Evolutionary conservation across 1,140 invertebrate species (phyloP), one percentile per base, ranked within the genome.

Genomic region (Stenopsyche tienmushanensis): DNA sequence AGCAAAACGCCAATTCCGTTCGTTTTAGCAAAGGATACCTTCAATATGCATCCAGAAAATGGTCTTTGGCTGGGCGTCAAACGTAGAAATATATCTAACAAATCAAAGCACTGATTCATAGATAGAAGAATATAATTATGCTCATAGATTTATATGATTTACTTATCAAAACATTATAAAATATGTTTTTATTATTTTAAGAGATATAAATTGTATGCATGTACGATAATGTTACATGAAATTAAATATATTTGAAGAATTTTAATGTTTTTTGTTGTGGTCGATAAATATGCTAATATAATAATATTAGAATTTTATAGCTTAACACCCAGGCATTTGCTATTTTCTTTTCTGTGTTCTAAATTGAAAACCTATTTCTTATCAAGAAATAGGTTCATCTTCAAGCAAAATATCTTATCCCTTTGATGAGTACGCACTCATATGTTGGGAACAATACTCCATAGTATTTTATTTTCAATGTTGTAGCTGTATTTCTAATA

Each of bases 31-130:
- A 74, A 71, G 18, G 70, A 64, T 7, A 63, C 68, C 0, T 74
- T 77, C 21, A 66, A 66, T 5, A 65, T 75, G 41, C 64, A 29
- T 8, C 62, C 69, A 3, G 64, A 71, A 20, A 67, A 47, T 25
- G 76, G 76, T 3, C 72, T 76, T 54, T 77, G 73, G 73, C 49
- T 77, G 0, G 66, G 65, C 9, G 47, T 78, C 1, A 72, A 72
- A 47, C 44, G 21, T 10, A 64, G 71, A 42, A 65, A 67, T 44
- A 57, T 34, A 2, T 52, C 26, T 52, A 25, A 52, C 15, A 54
- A 54, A 54, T 44, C 13, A 44, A 44, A 13, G 2, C 3, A 3
- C n/a, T 44, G 18, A 44, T 44, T 15, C n/a, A n/a, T n/a, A n/a
- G n/a, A 44, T 15, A 44, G 18, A 44, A 2, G 18, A 44, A 44